Percentiles rank a stretch among this genome's conserved stretches.
These are phyloP conservation scores for Diaphora mendica DNA, from an alignment of 2,888 invertebrate genomes.

Conservation along the genomic window DNA sequence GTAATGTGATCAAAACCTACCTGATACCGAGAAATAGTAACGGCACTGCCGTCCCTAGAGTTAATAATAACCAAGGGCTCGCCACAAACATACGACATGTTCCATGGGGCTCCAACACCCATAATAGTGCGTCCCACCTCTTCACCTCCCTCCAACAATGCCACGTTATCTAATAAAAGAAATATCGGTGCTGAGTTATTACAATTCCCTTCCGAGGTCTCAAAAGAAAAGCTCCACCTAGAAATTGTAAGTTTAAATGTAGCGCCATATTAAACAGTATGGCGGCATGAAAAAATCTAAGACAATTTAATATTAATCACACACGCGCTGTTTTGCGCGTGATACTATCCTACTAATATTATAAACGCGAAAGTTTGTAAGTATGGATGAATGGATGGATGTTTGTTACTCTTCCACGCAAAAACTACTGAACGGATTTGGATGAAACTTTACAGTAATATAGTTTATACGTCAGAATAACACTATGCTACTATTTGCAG, in stretches of 20 bases:
- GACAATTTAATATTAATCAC: neutral
- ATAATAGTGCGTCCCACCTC: conserved; percentile 67
- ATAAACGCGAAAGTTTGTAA: no score
- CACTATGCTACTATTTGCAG: no score
- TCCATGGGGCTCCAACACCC: conserved; percentile 62
- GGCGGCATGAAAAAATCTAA: neutral
- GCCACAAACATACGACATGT: conserved; percentile 66
- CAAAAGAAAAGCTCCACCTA: neutral
- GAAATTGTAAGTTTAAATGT: no score
- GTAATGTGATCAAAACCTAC: conserved; percentile 38
- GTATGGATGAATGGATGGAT: no score
- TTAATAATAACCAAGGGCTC: conserved; percentile 67
- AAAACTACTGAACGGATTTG: no score
- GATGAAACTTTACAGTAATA: no score
- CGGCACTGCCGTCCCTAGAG: conserved; percentile 63
- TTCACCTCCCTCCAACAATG: conserved; percentile 66
- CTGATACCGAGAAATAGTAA: conserved; percentile 70
- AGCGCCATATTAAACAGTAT: neutral
- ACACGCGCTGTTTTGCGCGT: neutral
- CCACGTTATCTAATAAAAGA: conserved; percentile 58
- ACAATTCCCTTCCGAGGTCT: neutral
- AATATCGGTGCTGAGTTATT: neutral
- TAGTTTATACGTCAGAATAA: no score
- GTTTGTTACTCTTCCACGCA: no score
- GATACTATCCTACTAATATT: no score